Base-by-base conservation (phyloP, 1,140 invertebrate species). In the Drosophila fuyamai region DNA sequence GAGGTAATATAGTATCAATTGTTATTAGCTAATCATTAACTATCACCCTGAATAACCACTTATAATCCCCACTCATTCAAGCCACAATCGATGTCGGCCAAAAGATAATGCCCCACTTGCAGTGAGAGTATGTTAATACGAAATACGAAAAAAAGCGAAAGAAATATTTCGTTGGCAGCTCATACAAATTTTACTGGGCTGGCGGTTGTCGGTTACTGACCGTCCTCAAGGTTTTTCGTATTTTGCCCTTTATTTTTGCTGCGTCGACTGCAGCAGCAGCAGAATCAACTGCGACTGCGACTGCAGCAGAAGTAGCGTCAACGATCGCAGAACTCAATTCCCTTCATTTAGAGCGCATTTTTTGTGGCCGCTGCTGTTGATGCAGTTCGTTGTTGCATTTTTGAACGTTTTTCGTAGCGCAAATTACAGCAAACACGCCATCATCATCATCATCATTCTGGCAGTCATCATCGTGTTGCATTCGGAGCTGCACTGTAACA, bases 201-300 rank as follows among this genome's bases (percentile, higher is more conserved):
- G 90, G 81, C 83, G 83, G 84, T 91, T 91, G 90, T 91, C 78
- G 81, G 81, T 92, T 90, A 92, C 90, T 92, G 90, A 92, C 90
- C 90, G 90, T 91, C 90, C 90, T 92, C 90, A 92, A 92, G 90
- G 90, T 92, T 92, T 91, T 92, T 91, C 85, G 85, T 90, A 89
- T 89, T 89, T 89, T 89, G 84, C 84, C 84, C 84, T 90, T 89
- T 89, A 68, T 73, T 63, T 80, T 75, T 56, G 72, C 67, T 70
- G 78, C 81, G 70, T 51, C 60, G 66, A 47, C 61, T 35, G 50
- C 71, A 38, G 41, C 73, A 38, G 40, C 48, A 36, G 35, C 78
- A 41, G 55, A n/a, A n/a, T n/a, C 62, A 16, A 18, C 47, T 32
- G 43, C 59, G 38, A 7, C 60, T 44, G 53, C 66, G n/a, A 43